Conservation (phyloP, 2,888 invertebrate species). For the Linnaemya tessellans region DNA sequence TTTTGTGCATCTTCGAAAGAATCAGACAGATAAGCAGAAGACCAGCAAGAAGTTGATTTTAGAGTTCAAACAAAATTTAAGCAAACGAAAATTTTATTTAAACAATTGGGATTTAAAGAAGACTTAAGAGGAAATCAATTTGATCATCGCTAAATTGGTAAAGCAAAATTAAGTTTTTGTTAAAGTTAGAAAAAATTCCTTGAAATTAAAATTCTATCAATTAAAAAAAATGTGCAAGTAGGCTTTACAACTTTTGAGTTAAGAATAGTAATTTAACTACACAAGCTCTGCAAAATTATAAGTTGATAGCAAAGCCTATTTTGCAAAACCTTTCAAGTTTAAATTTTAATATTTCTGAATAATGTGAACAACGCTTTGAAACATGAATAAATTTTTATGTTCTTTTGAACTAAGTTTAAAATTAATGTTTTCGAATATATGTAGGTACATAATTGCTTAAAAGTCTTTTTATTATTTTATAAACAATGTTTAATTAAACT, state of each 20-base stretch:
- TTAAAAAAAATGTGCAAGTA: constrained; percentile 25
- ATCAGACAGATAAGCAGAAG: constrained; percentile 30
- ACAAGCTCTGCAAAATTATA: constrained; percentile 46
- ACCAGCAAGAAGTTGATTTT: constrained; percentile 53
- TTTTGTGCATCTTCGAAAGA: constrained; percentile 48
- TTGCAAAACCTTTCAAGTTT: constrained; percentile 1
- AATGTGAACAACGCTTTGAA: neutral
- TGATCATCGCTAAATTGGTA: constrained; percentile 37
- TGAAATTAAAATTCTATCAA: constrained; percentile 35
- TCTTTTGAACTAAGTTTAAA: neutral
- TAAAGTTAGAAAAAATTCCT: constrained; percentile 16
- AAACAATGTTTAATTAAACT: no score
- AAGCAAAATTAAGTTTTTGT: constrained; percentile 43
- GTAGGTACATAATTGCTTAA: constrained; percentile 4
- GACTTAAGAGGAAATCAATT: constrained; percentile 25
- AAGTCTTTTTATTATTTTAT: no score
- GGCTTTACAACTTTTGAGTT: constrained; percentile 52
- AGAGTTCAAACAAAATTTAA: constrained; percentile 54
- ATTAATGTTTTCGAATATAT: constrained; percentile 14
- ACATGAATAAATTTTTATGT: neutral
- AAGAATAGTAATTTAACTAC: constrained; percentile 43
- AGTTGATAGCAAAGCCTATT: constrained; percentile 51
- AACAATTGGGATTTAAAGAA: constrained; percentile 39
- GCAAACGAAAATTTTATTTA: constrained; percentile 36
- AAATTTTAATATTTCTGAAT: constrained; percentile 4